Base-by-base conservation (phyloP, 2,113 vertebrate species). In the Heteronetta atricapilla region DNA sequence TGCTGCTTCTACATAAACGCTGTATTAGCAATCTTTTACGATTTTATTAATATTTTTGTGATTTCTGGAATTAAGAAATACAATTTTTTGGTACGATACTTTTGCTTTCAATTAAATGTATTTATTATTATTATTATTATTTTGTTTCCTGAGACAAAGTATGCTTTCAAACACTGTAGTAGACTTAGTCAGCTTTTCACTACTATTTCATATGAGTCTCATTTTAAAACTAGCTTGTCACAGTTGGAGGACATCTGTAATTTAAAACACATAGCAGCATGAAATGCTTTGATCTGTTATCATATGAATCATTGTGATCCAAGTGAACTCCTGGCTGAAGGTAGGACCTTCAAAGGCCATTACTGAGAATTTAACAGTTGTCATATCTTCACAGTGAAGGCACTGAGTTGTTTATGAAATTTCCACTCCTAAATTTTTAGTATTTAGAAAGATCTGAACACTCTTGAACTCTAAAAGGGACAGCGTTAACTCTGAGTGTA, bases 1-100 rank as follows among this genome's bases (percentile, higher is more conserved):
- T 33, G 60, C 33, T 82, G 26, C 55, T 80, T 86, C 77, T 91
- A 55, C 90, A 64, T 95, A 93, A 90, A 85, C 6, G 40, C 28
- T 58, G 20, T 77, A 20, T 73, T 88, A 36, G 7, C 82, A 63
- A 17, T 62, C 67, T 94, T 63, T 22, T 73, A 82, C 62, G 36
- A 66, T 82, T 48, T 82, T 80, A 31, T 68, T 88, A 53, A 79
- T 86, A 38, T 6, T 76, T 25, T 48, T 73, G 18, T 64, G 44
- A 52, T 73, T 82, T 77, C 28, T 82, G 38, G 62, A 82, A 76
- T 28, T 66, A 56, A 84, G 48, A 53, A 18, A 72, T 36, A 36
- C 18, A 33, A 6, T 16, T 28, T 42, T 89, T 87, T 40, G 44
- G 44, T 89, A 69, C 74, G 6, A 11, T 56, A 36, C 4, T 23